Conservation (phyloP, 2,888 invertebrate species). For the Drosophila bunnanda region DNA sequence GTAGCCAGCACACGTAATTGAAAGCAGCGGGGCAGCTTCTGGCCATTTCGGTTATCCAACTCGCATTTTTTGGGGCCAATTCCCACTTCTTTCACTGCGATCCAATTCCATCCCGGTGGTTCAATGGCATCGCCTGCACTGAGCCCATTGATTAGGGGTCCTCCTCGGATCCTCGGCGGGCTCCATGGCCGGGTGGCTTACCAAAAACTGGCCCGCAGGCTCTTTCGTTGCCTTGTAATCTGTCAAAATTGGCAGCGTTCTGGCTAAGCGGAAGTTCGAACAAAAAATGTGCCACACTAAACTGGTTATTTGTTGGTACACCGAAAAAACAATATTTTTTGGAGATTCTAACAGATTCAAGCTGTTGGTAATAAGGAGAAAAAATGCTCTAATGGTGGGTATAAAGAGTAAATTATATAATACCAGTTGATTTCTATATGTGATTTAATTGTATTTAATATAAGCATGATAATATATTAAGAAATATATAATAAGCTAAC, state of each 20-base stretch:
- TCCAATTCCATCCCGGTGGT: conserved; percentile 42
- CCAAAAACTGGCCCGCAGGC: conserved; percentile 41
- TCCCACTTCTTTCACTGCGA: conserved; percentile 28
- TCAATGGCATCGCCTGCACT: conserved; percentile 60
- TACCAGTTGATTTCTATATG: neutral
- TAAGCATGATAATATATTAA: neutral
- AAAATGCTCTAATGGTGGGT: neutral
- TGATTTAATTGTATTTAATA: neutral
- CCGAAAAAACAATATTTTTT: neutral
- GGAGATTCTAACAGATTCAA: neutral
- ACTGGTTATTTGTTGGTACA: conserved; percentile 68
- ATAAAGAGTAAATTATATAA: neutral
- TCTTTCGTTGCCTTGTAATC: conserved; percentile 73
- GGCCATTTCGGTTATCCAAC: conserved; percentile 21
- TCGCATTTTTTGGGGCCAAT: conserved; percentile 44
- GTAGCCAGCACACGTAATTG: conserved; percentile 63
- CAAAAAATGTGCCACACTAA: conserved; percentile 64
- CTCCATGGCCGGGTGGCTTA: conserved; percentile 54
- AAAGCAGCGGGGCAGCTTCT: conserved; percentile 73
- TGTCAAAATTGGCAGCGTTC: conserved; percentile 74
- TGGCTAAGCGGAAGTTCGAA: conserved; percentile 67
- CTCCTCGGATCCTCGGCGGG: neutral
- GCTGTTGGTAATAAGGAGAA: neutral
- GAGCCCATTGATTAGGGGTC: conserved; percentile 68
- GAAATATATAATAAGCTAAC: neutral